These are phyloP conservation scores for Eulemur albifrons DNA, from an alignment of 2,797 vertebrate genomes.

Conservation along the genomic window DNA sequence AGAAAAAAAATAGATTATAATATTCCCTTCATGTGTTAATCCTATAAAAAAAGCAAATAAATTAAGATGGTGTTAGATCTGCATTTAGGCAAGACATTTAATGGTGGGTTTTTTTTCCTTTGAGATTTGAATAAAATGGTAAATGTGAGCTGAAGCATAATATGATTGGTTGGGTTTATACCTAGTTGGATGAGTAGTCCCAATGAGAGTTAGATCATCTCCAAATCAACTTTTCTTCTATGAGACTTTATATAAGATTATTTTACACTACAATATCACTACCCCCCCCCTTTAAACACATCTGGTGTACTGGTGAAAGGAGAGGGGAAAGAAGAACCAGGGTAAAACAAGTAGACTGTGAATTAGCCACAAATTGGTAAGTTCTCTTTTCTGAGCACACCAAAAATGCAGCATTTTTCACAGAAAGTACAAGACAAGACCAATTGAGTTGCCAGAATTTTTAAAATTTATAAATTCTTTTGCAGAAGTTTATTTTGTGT, in stretches of 20 bases:
- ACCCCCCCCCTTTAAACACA: not conserved
- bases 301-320: not conserved
- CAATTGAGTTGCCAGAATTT: not conserved
- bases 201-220: not conserved
- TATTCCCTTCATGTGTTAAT: not conserved
- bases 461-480: slow-evolving; percentile 12
- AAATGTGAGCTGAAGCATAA: not conserved
- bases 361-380: not conserved
- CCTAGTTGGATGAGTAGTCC: not conserved
- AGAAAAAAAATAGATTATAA: not conserved
- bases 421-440: not conserved
- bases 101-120: not conserved
- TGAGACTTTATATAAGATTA: slow-evolving; percentile 4
- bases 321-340: not conserved
- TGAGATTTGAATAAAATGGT: slow-evolving; percentile 37
- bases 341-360: not conserved
- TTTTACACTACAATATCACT: slow-evolving; percentile 17
- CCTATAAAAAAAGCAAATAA: not conserved
- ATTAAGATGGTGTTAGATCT: not conserved
- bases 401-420: not conserved
- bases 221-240: slow-evolving; percentile 38
- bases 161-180: not conserved
- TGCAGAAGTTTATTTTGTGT: not conserved
- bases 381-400: not conserved
- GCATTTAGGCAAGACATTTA: not conserved